Evolutionary conservation across 2,888 invertebrate species (phyloP), one percentile per base, ranked within the genome.

Genomic region (Agrotis clavis): DNA sequence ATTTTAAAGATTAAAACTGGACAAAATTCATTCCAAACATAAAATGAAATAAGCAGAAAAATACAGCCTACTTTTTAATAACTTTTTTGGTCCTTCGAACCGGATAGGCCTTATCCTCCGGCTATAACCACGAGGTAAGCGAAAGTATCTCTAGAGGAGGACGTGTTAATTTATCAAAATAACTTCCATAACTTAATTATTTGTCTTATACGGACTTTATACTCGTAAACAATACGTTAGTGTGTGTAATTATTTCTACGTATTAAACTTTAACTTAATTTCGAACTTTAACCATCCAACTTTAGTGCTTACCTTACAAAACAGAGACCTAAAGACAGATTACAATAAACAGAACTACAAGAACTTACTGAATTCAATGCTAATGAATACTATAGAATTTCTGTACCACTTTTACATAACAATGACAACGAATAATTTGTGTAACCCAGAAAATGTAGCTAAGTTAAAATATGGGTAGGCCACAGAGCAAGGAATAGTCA

Each of bases 401-500:
- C 57, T 45, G 41, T 48, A 61, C n/a, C n/a, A 59, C 11, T 47
- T 57, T 74, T 47, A 30, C 68, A 68, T 56, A 75, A 68, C 54
- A 74, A 74, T 74, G 47, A 54, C 60, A 2, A 3, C 30, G 48
- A 76, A 75, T 56, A 45, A 68, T 56, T 16, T 25, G 16, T 47
- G 41, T 13, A 56, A 56, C 56, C 68, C 30, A 56, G n/a, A 68
- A 75, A 74, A 67, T 56, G 13, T 60, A 16, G 53, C 18, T 50
- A 30, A 74, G 30, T 48, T 56, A 50, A 67, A 61, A 54, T 75
- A 61, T 61, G 45, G 75, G 50, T 30, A 25, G 61, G 56, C 48
- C 35, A 57, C 35, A 57, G 57, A 57, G 19, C 35, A 57, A n/a
- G 6, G 57, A 57, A 57, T 35, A 35, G 13, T 13, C n/a, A 41